Conservation (phyloP, 1,140 invertebrate species). For the Copidosoma floridanum region DNA sequence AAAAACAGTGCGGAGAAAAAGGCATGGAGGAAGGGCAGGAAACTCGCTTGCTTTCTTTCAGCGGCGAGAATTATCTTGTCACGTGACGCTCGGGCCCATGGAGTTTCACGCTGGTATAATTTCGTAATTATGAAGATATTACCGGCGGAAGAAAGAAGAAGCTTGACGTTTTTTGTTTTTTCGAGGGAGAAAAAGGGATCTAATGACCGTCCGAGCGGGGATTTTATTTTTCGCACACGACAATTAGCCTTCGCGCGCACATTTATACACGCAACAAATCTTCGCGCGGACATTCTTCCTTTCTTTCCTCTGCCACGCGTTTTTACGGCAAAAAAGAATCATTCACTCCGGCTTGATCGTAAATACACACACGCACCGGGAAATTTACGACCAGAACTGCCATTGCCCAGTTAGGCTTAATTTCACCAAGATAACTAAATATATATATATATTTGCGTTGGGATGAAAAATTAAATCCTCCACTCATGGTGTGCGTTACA, state of each 20-base stretch:
- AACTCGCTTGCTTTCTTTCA: slow-evolving; percentile 19
- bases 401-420: too few species aligned
- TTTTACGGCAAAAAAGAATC: too few species aligned
- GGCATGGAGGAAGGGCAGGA: neutral
- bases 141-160: too few species aligned
- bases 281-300: slow-evolving; percentile 5
- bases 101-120: slow-evolving; percentile 31
- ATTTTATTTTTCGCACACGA: slow-evolving; percentile 8
- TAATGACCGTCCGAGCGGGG: slow-evolving; percentile 20
- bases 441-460: too few species aligned
- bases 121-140: slow-evolving; percentile 40
- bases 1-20: slow-evolving; percentile 5
- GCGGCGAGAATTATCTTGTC: slow-evolving; percentile 43
- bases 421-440: too few species aligned
- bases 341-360: too few species aligned
- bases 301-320: too few species aligned
- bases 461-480: too few species aligned
- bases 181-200: neutral
- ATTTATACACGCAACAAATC: slow-evolving; percentile 12
- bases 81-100: slow-evolving; percentile 22
- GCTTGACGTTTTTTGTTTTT: too few species aligned
- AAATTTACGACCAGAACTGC: too few species aligned
- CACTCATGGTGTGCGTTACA: too few species aligned
- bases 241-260: neutral
- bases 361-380: too few species aligned